These are phyloP conservation scores for Erebia ligea DNA, from an alignment of 2,888 invertebrate species.

Conservation along the genomic window DNA sequence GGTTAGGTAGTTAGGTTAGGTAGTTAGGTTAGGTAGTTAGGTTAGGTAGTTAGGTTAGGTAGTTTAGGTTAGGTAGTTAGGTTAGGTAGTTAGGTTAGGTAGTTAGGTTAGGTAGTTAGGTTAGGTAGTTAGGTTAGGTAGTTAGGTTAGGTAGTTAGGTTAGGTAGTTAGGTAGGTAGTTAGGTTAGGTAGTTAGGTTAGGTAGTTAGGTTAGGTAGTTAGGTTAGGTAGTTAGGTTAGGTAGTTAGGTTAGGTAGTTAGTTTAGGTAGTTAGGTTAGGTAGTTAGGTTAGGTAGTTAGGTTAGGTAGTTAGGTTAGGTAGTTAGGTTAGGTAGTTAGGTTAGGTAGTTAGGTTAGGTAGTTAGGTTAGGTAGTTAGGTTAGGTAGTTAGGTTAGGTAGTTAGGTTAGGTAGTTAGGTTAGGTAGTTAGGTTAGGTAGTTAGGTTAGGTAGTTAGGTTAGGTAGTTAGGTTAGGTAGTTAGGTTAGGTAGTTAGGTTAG, in stretches of 20 bases:
- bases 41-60: slow-evolving; percentile 25
- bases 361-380: slow-evolving; percentile 35
- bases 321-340: slow-evolving; percentile 39
- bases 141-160: slow-evolving; percentile 33
- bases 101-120: slow-evolving; percentile 30
- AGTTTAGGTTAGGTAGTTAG: background rate
- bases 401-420: too few species aligned
- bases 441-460: too few species aligned
- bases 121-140: slow-evolving; percentile 7
- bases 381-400: background rate
- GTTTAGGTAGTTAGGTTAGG: slow-evolving; percentile 21
- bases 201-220: slow-evolving; percentile 38
- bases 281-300: slow-evolving; percentile 23
- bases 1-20: slow-evolving; percentile 39
- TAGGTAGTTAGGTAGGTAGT: slow-evolving; percentile 26
- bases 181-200: slow-evolving; percentile 31
- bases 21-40: slow-evolving; percentile 37
- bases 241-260: slow-evolving; percentile 36
- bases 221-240: slow-evolving; percentile 37
- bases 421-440: too few species aligned
- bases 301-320: slow-evolving; percentile 28
- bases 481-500: too few species aligned
- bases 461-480: too few species aligned
- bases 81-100: slow-evolving; percentile 32
- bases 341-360: slow-evolving; percentile 38